These are phyloP conservation scores for Rhopalosiphum maidis DNA, from an alignment of 1,140 invertebrate species.

Conservation along the genomic window DNA sequence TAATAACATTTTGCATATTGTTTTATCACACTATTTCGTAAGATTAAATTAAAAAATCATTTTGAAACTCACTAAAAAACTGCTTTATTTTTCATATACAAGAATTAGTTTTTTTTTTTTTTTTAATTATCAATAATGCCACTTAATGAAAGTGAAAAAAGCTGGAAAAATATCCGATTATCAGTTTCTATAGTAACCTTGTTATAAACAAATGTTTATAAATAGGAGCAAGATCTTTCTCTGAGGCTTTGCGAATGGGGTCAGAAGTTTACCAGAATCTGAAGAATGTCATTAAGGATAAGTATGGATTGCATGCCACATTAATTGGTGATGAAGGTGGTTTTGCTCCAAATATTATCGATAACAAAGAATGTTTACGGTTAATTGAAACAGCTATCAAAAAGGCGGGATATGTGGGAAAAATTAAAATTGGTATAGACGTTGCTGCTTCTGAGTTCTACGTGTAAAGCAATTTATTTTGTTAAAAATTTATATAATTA, in stretches of 20 bases:
- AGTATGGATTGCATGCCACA: slow-evolving; percentile 93
- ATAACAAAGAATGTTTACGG: slow-evolving; percentile 91
- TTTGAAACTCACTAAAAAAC: no score
- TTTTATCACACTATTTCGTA: no score
- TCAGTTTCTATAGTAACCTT: neutral
- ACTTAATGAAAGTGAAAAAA: no score
- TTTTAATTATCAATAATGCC: no score
- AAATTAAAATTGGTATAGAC: slow-evolving; percentile 98
- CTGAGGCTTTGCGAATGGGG: slow-evolving; percentile 98
- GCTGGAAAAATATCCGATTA: no score
- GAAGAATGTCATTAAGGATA: slow-evolving; percentile 93
- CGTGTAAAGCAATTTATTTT: slow-evolving; percentile 63
- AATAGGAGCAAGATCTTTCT: slow-evolving; percentile 85
- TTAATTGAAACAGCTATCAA: slow-evolving; percentile 91
- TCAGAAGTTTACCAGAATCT: slow-evolving; percentile 96
- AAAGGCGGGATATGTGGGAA: slow-evolving; percentile 92
- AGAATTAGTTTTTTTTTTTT: no score
- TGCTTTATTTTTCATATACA: no score
- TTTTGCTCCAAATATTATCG: slow-evolving; percentile 97
- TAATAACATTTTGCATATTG: no score
- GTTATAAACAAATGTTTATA: slow-evolving; percentile 61
- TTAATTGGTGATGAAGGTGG: slow-evolving; percentile 99
- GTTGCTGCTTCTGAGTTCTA: slow-evolving; percentile 97
- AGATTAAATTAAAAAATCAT: no score
- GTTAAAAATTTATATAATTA: neutral